Conservation (phyloP, 2,113 vertebrate genomes). For the Calyptommatus sinebrachiatus region DNA sequence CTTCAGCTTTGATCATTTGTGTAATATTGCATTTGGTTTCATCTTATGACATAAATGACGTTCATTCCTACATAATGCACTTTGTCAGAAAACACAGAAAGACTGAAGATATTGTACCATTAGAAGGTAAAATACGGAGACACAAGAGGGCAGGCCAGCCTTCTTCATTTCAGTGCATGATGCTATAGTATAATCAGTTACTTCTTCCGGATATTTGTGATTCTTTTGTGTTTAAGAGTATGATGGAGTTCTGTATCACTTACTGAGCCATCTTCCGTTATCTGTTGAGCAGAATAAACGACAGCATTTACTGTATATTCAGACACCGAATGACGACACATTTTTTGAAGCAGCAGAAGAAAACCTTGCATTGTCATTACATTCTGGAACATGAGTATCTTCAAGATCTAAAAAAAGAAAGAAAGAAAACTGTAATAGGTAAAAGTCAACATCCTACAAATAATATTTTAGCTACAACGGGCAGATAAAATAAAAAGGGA, state of each 20-base stretch:
- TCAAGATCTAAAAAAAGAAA: conserved; percentile 3
- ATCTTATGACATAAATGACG: conserved; percentile 42
- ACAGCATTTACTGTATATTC: conserved; percentile 20
- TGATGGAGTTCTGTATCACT: conserved; percentile 40
- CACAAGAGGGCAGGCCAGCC: conserved; percentile 40
- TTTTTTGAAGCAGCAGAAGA: background rate
- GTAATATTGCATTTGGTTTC: conserved; percentile 40
- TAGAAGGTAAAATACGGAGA: conserved; percentile 27
- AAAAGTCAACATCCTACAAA: no score
- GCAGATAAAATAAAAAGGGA: conserved; percentile 39
- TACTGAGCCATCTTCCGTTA: conserved; percentile 51
- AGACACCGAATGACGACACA: conserved; percentile 17
- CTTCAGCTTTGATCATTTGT: conserved; percentile 39
- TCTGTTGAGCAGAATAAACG: conserved; percentile 65
- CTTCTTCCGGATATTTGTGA: background rate
- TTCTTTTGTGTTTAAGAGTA: conserved; percentile 35
- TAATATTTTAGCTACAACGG: conserved; percentile 11
- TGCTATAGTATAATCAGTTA: conserved; percentile 8
- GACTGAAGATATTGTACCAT: conserved; percentile 17
- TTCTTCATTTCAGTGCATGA: background rate
- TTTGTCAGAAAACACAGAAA: conserved; percentile 37
- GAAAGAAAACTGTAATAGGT: conserved; percentile 33
- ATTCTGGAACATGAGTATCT: conserved; percentile 6
- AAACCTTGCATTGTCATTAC: background rate
- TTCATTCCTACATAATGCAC: conserved; percentile 53